These are phyloP conservation scores for Pelagia noctiluca DNA, from an alignment of 30 jellyfish, hydroid and myxozoan species.

Conservation along the genomic window DNA sequence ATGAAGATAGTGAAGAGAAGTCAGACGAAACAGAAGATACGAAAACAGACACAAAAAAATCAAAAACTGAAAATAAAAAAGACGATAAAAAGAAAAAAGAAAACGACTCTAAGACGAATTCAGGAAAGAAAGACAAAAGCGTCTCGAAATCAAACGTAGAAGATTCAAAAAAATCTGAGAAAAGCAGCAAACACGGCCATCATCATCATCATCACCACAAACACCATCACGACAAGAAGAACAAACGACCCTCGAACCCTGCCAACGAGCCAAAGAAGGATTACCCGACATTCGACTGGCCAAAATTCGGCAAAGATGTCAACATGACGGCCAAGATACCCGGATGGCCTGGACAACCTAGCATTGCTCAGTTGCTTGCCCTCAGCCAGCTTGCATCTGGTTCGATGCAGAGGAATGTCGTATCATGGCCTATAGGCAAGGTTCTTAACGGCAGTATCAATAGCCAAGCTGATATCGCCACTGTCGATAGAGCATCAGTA, in stretches of 20 bases:
- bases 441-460: conserved; percentile 46
- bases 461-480: conserved; percentile 75
- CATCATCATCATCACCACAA: conserved; percentile 87
- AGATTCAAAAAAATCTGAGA: not conserved
- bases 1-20: no score
- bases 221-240: conserved; percentile 58
- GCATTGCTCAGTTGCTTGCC: conserved; percentile 9
- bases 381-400: not conserved
- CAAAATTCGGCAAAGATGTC: conserved; percentile 50
- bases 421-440: conserved; percentile 14
- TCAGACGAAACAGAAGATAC: not conserved
- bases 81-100: not conserved
- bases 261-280: conserved; percentile 66
- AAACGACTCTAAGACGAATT: not conserved
- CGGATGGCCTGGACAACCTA: conserved; percentile 50
- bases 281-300: conserved; percentile 71
- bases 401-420: conserved; percentile 14
- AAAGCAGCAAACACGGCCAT: conserved; percentile 47
- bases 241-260: conserved; percentile 56
- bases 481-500: conserved; percentile 55
- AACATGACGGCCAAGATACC: conserved; percentile 62
- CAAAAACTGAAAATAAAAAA: not conserved
- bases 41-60: not conserved
- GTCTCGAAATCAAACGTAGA: not conserved
- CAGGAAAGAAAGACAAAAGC: conserved; percentile 8